phyloP scores from a whole-genome alignment of 2,888 invertebrate genomes.

The Pelosia muscerda region DNA sequence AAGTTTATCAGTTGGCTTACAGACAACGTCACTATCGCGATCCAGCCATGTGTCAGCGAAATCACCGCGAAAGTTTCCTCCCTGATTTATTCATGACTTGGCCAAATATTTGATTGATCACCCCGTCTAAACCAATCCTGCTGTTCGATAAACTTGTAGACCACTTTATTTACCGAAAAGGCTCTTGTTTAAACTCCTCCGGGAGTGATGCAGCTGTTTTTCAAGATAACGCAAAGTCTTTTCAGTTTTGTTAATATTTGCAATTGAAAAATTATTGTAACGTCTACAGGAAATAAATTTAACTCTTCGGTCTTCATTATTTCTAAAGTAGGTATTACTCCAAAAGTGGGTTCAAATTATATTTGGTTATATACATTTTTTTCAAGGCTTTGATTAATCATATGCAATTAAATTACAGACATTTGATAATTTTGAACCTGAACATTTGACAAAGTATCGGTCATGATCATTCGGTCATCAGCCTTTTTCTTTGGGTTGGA shows the following conservation, averaged over 20 bases:
- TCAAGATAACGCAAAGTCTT: slow-evolving; percentile 55
- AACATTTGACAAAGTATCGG: no score
- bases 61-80: slow-evolving; percentile 58
- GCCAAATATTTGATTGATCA: slow-evolving; percentile 85
- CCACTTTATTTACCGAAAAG: slow-evolving; percentile 79
- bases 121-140: slow-evolving; percentile 76
- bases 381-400: no score
- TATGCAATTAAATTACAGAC: no score
- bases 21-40: slow-evolving; percentile 42
- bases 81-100: slow-evolving; percentile 82
- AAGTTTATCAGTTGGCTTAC: slow-evolving; percentile 43
- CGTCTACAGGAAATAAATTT: not conserved
- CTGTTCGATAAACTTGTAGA: slow-evolving; percentile 77
- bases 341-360: no score
- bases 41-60: slow-evolving; percentile 50
- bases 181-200: slow-evolving; percentile 74
- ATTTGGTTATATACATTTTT: no score
- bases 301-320: not conserved
- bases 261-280: not conserved
- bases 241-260: slow-evolving; percentile 55
- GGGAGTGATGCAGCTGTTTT: slow-evolving; percentile 72
- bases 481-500: no score
- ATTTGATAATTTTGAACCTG: no score
- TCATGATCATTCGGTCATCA: no score
- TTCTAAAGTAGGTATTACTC: no score